phyloP scores from a whole-genome alignment of 2,113 vertebrate genomes.

The Danio rerio region DNA sequence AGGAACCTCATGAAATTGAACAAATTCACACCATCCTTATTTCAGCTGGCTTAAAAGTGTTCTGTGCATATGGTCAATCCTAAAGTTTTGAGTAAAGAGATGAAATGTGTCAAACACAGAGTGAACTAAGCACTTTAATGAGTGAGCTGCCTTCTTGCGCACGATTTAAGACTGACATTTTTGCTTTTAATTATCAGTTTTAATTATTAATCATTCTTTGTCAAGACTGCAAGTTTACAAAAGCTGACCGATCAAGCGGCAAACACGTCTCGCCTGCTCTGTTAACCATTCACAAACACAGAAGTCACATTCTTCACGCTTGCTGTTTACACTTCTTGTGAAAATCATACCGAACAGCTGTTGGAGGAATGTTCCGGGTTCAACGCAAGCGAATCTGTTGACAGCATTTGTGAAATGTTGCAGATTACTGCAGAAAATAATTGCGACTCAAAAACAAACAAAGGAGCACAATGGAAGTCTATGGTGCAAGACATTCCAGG shows the following conservation, averaged over 20 bases:
- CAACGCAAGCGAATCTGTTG: not conserved
- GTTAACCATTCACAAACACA: slow-evolving; percentile 19
- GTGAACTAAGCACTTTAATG: slow-evolving; percentile 77
- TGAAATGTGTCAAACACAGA: slow-evolving; percentile 27
- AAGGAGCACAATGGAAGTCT: not conserved
- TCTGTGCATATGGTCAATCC: too few species aligned
- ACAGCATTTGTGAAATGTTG: not conserved
- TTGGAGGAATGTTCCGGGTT: not conserved
- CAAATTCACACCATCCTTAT: too few species aligned
- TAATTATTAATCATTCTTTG: slow-evolving; percentile 26
- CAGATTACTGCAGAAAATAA: not conserved
- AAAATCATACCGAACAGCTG: not conserved
- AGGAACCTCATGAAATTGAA: too few species aligned
- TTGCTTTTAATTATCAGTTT: slow-evolving; percentile 45
- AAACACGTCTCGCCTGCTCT: slow-evolving; percentile 30
- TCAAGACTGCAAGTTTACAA: slow-evolving; percentile 52
- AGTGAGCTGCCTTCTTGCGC: slow-evolving; percentile 47
- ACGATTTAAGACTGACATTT: slow-evolving; percentile 37
- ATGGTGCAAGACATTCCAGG: not conserved
- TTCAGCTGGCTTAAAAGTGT: too few species aligned
- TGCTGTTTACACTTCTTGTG: slow-evolving; percentile 34
- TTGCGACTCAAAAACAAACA: not conserved
- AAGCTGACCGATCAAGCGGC: slow-evolving; percentile 37
- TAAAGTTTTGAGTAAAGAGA: slow-evolving; percentile 24
- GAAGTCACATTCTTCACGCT: slow-evolving; percentile 25